Base-by-base conservation (phyloP, 2,797 vertebrate species). In the Aulostomus chinensis region DNA sequence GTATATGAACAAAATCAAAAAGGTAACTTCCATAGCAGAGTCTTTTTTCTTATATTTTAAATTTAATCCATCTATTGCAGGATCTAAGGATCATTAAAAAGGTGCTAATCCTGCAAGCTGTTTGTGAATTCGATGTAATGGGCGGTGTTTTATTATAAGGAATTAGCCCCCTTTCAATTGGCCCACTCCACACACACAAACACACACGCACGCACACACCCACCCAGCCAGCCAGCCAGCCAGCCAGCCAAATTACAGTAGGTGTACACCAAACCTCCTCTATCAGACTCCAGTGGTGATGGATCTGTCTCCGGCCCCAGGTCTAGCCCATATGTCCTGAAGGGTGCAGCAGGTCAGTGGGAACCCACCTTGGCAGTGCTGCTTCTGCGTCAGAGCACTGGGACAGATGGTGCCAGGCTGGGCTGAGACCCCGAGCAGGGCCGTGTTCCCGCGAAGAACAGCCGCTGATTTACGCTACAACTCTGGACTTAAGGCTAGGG, bases 371-470 rank as follows among this genome's bases (percentile, higher is more conserved):
- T 68, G 73, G 74, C 63, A 28, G 65, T 9, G 9, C 61, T 43
- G 60, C 32, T 13, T 7, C 65, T 90, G 73, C 88, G 89, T 92
- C 90, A 91, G 53, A 78, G 73, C 18, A 21, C 41, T n/a, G 37
- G 83, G 86, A 90, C 80, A 76, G 86, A 86, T 85, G 87, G 86
- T 87, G 84, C 88, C 87, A 78, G 85, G 71, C 73, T 56, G 69
- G 82, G 81, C 88, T 92, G 90, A 80, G 90, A 92, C 77, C 58
- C 50, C 36, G 53, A 56, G 61, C 61, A 34, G 58, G 17, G 42
- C 50, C 35, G 39, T 38, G 75, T 92, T 92, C 91, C 90, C 90
- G 90, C 79, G 69, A 77, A 72, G 55, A 55, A 38, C 73, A 37
- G 58, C 66, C 55, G 4, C 73, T 89, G 90, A 92, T 91, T 91